phyloP scores from a whole-genome alignment of 2,797 vertebrate species.

The Anguilla obscura region DNA sequence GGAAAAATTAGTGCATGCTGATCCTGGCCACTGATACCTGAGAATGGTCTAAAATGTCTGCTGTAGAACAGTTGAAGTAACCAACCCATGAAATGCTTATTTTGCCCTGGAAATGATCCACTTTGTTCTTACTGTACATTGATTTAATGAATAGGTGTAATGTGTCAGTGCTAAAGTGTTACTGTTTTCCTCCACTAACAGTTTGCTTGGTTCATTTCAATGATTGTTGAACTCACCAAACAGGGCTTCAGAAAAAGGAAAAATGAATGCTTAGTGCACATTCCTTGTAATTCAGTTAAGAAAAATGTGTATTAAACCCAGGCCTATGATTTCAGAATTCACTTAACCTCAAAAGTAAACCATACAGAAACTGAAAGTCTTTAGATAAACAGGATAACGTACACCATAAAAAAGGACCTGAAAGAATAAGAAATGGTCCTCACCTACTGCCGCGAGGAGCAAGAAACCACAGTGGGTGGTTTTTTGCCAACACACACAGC shows the following conservation, averaged over 20 bases:
- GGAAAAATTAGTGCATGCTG: too few species aligned
- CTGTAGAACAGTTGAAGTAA: not conserved
- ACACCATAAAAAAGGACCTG: not conserved
- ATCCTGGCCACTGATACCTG: too few species aligned
- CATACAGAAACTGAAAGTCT: not conserved
- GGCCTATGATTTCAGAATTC: conserved; percentile 2
- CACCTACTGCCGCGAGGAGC: not conserved
- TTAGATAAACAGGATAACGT: not conserved
- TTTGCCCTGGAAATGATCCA: too few species aligned
- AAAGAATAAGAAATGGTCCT: not conserved
- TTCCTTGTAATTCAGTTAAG: too few species aligned
- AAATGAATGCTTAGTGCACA: too few species aligned
- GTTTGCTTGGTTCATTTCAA: too few species aligned
- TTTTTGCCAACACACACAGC: not conserved
- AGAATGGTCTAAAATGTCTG: not conserved
- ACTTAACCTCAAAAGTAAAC: not conserved
- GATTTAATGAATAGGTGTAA: too few species aligned
- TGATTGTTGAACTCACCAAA: too few species aligned
- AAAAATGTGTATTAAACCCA: not conserved
- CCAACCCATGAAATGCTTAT: not conserved
- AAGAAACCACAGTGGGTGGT: not conserved
- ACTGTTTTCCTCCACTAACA: too few species aligned
- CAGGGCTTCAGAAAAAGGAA: too few species aligned
- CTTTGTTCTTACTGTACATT: too few species aligned
- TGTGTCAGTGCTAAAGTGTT: too few species aligned